Evolutionary conservation across 2,113 vertebrate species (phyloP).

Genomic region (Piprites chloris): DNA sequence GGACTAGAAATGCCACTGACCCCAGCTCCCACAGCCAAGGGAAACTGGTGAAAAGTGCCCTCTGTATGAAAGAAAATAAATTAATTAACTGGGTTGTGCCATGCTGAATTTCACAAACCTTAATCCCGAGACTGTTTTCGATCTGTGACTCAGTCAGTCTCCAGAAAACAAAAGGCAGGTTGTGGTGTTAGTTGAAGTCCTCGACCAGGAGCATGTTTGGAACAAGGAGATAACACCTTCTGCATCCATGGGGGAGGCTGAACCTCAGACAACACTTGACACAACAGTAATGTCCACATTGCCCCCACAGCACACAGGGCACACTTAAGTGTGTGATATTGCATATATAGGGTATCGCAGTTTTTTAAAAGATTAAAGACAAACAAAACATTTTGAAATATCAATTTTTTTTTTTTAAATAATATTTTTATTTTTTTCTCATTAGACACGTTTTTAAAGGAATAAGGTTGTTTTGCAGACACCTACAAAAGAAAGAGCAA

Average conservation of each 20-base stretch:
- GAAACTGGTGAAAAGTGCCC: neutral
- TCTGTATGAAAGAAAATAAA: neutral
- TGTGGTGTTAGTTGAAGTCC: neutral
- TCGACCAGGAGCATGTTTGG: neutral
- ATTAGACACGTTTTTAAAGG: neutral
- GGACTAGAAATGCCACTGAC: neutral
- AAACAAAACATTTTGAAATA: neutral
- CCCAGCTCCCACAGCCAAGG: neutral
- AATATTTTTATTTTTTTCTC: neutral
- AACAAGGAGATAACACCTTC: neutral
- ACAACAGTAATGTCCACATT: neutral
- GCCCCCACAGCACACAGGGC: fast-evolving
- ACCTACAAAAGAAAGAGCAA: neutral
- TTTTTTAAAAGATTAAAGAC: neutral
- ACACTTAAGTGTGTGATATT: neutral
- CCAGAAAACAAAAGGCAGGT: neutral
- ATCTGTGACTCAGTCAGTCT: neutral
- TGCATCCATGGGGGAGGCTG: fast-evolving
- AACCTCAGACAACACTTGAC: neutral
- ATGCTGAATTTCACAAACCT: neutral
- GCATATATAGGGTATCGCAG: fast-evolving
- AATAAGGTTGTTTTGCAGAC: fast-evolving
- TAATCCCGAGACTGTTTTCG: neutral
- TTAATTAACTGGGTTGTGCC: neutral
- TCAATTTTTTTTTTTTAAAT: too few relatives aligned